These are phyloP conservation scores for Diadegma fenestrale DNA, from an alignment of 2,888 invertebrate species.

Conservation along the genomic window DNA sequence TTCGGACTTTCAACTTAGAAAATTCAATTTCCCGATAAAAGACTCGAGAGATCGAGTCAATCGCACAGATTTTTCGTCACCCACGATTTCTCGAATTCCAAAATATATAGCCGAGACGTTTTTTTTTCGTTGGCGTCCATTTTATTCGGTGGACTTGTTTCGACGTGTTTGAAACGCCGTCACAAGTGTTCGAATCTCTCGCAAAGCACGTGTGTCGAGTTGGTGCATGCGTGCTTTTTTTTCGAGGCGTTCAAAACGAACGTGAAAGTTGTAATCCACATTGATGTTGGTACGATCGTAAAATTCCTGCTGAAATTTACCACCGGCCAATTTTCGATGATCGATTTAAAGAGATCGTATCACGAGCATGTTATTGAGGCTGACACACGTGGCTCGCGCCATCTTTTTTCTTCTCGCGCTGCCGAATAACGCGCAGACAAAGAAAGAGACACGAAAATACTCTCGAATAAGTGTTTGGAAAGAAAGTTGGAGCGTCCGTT, in stretches of 20 bases:
- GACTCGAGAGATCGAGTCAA: no score
- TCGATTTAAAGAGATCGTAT: constrained; percentile 43
- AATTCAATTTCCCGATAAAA: no score
- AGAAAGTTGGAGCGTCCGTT: constrained; percentile 21
- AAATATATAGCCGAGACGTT: background rate
- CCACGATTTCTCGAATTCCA: background rate
- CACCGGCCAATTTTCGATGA: constrained; percentile 18
- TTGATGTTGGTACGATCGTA: constrained; percentile 14
- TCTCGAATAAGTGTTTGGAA: constrained; percentile 3
- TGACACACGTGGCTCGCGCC: background rate
- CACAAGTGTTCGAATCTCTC: background rate
- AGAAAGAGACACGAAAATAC: constrained; percentile 7
- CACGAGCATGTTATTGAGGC: background rate
- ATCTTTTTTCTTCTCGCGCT: background rate
- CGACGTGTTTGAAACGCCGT: background rate
- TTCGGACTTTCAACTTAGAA: no score
- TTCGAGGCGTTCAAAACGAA: constrained; percentile 6
- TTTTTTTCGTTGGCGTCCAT: background rate
- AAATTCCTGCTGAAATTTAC: constrained; percentile 33
- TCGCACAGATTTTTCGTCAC: no score
- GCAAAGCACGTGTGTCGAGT: constrained; percentile 5
- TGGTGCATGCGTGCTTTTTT: background rate
- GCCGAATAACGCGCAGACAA: background rate
- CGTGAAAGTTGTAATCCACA: constrained; percentile 49
- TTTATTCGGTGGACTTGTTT: background rate